These are phyloP conservation scores for Trididemnum clinides DNA, from an alignment of 23 tunicate genomes.

Conservation along the genomic window DNA sequence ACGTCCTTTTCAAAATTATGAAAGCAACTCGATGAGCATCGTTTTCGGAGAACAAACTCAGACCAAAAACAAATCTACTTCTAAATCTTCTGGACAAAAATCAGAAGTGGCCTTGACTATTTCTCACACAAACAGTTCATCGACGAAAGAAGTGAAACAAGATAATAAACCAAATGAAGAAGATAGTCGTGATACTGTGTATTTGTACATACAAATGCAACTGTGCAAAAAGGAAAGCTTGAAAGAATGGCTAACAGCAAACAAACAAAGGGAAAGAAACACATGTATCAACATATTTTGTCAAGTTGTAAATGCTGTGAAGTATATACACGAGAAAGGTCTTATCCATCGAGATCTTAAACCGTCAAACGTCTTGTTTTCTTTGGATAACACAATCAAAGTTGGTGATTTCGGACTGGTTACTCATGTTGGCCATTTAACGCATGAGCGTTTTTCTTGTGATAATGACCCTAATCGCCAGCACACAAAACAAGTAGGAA, in stretches of 20 bases:
- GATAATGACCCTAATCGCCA: slow-evolving; percentile 10
- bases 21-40: slow-evolving; percentile 54
- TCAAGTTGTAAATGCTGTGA: slow-evolving; percentile 83
- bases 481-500: slow-evolving; percentile 85
- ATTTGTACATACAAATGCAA: slow-evolving; percentile 91
- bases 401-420: slow-evolving; percentile 95
- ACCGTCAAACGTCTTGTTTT: slow-evolving; percentile 96
- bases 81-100: neutral
- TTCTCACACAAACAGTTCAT: neutral
- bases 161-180: neutral
- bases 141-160: neutral
- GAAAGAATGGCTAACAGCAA: slow-evolving; percentile 64
- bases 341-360: slow-evolving; percentile 87
- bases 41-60: slow-evolving; percentile 51
- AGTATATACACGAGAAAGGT: slow-evolving; percentile 67
- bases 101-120: neutral
- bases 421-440: slow-evolving; percentile 39
- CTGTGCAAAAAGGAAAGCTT: slow-evolving; percentile 76
- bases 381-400: slow-evolving; percentile 77
- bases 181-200: slow-evolving; percentile 19
- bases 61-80: neutral
- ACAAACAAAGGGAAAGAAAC: slow-evolving; percentile 36
- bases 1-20: slow-evolving; percentile 58
- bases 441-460: neutral
- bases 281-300: slow-evolving; percentile 50